Percentiles rank a stretch among this genome's conserved stretches.
Evolutionary conservation across 1,140 invertebrate genomes (phyloP).

Genomic region (Calliopsis andreniformis): DNA sequence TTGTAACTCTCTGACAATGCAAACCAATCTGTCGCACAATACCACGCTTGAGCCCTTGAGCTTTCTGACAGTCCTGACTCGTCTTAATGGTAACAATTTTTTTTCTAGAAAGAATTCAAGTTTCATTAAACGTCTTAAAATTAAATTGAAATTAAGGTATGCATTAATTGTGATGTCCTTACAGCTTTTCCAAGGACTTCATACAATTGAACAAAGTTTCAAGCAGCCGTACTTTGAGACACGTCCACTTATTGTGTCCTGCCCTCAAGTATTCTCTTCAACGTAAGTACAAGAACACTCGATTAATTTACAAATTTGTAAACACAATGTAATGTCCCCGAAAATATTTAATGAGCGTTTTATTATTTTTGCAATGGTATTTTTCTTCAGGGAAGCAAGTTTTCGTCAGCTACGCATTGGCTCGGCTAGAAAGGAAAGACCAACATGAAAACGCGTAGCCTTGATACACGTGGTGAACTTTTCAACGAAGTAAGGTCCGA

Average conservation of each 20-base stretch:
- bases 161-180: too few relatives aligned
- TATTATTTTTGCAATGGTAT: not conserved
- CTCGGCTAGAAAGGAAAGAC: not conserved
- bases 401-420: not conserved
- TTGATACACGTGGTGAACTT: not conserved
- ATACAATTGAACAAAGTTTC: too few relatives aligned
- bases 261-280: too few relatives aligned
- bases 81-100: constrained; percentile 5
- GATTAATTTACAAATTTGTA: constrained; percentile 8
- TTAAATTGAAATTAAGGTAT: too few relatives aligned
- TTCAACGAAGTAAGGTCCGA: not conserved
- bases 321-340: not conserved
- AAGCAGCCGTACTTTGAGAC: too few relatives aligned
- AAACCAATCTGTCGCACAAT: constrained; percentile 39
- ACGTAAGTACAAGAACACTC: too few relatives aligned
- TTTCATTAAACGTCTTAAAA: not conserved
- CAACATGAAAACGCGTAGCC: constrained; percentile 5
- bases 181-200: too few relatives aligned
- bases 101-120: not conserved
- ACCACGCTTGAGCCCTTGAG: not conserved
- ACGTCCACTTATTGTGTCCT: too few relatives aligned
- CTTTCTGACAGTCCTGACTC: not conserved
- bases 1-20: constrained; percentile 8
- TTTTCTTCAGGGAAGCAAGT: not conserved
- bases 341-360: not conserved